Evolutionary conservation across 2,113 vertebrate genomes (phyloP).

Genomic region (Perca fluviatilis): DNA sequence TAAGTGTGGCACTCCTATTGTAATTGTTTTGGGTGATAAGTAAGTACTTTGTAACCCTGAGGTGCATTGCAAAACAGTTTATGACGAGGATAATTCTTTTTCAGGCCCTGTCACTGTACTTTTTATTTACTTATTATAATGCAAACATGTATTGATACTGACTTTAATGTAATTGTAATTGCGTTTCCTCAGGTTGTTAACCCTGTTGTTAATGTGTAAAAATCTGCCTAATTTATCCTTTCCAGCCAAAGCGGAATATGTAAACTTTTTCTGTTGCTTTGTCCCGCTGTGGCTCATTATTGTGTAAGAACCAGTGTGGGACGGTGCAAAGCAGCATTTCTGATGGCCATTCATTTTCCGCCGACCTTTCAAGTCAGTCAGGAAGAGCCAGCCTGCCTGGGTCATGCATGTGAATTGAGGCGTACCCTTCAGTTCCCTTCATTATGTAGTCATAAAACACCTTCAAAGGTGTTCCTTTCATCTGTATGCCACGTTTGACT

Average conservation of each 20-base stretch:
- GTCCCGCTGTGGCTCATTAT: neutral
- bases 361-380: neutral
- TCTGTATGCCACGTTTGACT: neutral
- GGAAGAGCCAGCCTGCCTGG: neutral
- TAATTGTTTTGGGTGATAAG: conserved; percentile 70
- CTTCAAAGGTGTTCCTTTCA: neutral
- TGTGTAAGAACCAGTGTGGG: neutral
- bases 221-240: neutral
- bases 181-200: neutral
- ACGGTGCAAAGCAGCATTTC: neutral
- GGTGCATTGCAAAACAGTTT: conserved; percentile 15
- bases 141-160: neutral
- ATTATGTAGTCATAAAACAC: neutral
- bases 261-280: neutral
- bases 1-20: conserved; percentile 57
- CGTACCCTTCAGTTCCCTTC: neutral
- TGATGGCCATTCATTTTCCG: neutral
- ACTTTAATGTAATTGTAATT: neutral
- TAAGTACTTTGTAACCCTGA: conserved; percentile 11
- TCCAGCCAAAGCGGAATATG: neutral
- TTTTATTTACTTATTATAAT: neutral
- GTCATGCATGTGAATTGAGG: neutral
- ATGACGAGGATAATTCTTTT: conserved; percentile 42
- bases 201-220: neutral
- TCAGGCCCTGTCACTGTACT: neutral